These are phyloP conservation scores for Mimas tiliae DNA, from an alignment of 2,888 invertebrate species.

Conservation along the genomic window DNA sequence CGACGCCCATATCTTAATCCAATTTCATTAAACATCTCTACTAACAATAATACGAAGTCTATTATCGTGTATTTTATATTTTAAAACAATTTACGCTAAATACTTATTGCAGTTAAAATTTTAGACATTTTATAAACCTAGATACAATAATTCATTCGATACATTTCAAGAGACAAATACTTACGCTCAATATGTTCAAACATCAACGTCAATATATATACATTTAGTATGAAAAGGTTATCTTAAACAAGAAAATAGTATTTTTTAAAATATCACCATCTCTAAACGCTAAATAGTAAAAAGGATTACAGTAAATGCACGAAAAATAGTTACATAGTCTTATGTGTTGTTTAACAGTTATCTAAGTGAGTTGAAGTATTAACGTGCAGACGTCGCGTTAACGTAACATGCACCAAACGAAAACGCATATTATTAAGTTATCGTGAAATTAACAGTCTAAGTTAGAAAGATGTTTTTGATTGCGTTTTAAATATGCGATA, in stretches of 20 bases:
- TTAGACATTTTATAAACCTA: slow-evolving; percentile 29
- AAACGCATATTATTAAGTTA: background rate
- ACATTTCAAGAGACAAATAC: slow-evolving; percentile 33
- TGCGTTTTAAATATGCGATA: too few relatives aligned
- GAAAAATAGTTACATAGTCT: slow-evolving; percentile 83
- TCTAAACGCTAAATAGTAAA: slow-evolving; percentile 76
- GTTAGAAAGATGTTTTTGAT: background rate
- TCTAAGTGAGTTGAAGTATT: slow-evolving; percentile 63
- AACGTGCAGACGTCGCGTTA: slow-evolving; percentile 55
- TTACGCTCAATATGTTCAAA: slow-evolving; percentile 60
- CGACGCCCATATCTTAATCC: slow-evolving; percentile 36
- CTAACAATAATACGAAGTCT: slow-evolving; percentile 19
- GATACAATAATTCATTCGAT: slow-evolving; percentile 37
- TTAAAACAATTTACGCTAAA: slow-evolving; percentile 32
- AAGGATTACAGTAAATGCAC: slow-evolving; percentile 84
- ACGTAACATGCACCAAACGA: slow-evolving; percentile 1
- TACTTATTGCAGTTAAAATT: slow-evolving; percentile 35
- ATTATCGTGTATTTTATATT: slow-evolving; percentile 7
- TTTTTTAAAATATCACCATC: slow-evolving; percentile 76
- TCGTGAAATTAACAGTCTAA: background rate
- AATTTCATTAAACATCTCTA: slow-evolving; percentile 40
- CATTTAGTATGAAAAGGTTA: slow-evolving; percentile 66
- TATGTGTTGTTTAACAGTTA: slow-evolving; percentile 67
- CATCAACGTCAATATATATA: slow-evolving; percentile 71
- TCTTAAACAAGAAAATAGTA: slow-evolving; percentile 71